Conservation (phyloP, 2,113 vertebrate genomes). For the Tringa solitaria region DNA sequence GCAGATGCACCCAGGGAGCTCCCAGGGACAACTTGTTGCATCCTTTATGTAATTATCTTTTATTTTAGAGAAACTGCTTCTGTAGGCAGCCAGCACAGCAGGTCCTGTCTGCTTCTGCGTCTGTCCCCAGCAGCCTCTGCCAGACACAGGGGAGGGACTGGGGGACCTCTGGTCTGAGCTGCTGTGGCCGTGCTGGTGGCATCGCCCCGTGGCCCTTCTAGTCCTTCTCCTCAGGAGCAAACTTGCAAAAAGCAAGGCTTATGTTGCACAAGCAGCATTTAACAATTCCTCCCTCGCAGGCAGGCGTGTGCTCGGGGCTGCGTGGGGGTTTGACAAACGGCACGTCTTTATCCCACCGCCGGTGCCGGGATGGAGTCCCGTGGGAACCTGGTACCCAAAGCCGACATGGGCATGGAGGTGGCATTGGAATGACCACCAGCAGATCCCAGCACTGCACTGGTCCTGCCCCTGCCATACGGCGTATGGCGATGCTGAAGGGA, state of each 20-base stretch:
- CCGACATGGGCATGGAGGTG: neutral
- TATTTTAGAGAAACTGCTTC: neutral
- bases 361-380: too few species aligned
- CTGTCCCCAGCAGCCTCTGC: neutral
- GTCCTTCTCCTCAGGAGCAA: neutral
- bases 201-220: accelerated
- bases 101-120: neutral
- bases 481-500: neutral
- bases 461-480: neutral
- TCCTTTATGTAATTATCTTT: neutral
- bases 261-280: neutral
- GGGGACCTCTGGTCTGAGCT: neutral
- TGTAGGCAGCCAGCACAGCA: neutral
- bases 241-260: neutral
- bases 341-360: too few species aligned
- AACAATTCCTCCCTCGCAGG: accelerated
- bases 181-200: neutral
- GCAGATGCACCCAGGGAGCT: neutral
- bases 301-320: neutral
- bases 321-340: accelerated
- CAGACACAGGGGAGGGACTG: neutral
- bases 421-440: accelerated
- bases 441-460: neutral
- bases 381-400: neutral
- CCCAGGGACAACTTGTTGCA: neutral